Conservation (phyloP, 2,888 invertebrate species). For the Prosopocoilus inquinatus region DNA sequence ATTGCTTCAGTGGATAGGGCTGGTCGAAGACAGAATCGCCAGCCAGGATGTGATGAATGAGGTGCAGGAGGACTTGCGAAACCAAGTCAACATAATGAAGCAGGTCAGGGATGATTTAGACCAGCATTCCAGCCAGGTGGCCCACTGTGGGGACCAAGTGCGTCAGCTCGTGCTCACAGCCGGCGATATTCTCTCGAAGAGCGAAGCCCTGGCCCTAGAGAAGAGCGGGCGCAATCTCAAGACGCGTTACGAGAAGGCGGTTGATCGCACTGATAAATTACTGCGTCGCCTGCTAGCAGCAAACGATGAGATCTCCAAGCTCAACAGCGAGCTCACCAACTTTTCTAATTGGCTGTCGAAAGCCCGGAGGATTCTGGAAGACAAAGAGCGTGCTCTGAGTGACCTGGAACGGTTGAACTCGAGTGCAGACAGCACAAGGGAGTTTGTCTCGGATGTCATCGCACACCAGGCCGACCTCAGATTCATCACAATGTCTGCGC, state of each 20-base stretch:
- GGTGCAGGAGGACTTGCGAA: slow-evolving; percentile 79
- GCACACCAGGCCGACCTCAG: slow-evolving; percentile 93
- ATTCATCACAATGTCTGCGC: slow-evolving; percentile 94
- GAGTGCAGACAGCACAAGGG: slow-evolving; percentile 77
- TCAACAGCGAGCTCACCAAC: slow-evolving; percentile 75
- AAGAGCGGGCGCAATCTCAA: slow-evolving; percentile 82
- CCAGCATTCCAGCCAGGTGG: slow-evolving; percentile 78
- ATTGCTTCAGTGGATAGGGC: slow-evolving; percentile 82
- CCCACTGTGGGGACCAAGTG: slow-evolving; percentile 85
- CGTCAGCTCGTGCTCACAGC: slow-evolving; percentile 87
- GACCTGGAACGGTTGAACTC: slow-evolving; percentile 70
- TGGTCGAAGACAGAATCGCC: slow-evolving; percentile 80
- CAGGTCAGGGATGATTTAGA: slow-evolving; percentile 89
- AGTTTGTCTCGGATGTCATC: slow-evolving; percentile 90
- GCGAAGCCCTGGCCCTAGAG: slow-evolving; percentile 85
- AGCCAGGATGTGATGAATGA: slow-evolving; percentile 85
- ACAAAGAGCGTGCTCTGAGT: slow-evolving; percentile 79
- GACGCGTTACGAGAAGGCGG: slow-evolving; percentile 77
- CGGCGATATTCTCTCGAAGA: slow-evolving; percentile 87
- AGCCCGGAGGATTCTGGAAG: slow-evolving; percentile 76
- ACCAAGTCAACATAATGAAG: slow-evolving; percentile 88
- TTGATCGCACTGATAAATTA: slow-evolving; percentile 76
- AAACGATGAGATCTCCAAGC: slow-evolving; percentile 84
- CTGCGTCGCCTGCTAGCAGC: slow-evolving; percentile 74
- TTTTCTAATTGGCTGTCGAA: slow-evolving; percentile 84